phyloP scores from a whole-genome alignment of 2,797 vertebrate species.

The Betta splendens region DNA sequence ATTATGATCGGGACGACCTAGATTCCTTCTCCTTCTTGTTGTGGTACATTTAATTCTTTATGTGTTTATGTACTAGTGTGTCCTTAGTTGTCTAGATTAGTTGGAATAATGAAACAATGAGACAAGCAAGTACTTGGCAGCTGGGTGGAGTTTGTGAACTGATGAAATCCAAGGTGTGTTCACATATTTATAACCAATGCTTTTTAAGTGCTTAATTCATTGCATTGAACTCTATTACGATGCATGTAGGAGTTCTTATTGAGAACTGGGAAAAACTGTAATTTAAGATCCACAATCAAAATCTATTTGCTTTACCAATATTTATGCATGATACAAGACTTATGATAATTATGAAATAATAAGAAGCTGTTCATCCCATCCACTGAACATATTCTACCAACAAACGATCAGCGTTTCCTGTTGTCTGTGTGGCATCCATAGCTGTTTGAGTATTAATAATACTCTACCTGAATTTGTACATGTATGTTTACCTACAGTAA shows the following conservation, averaged over 20 bases:
- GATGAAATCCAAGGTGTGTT: conserved; percentile 26
- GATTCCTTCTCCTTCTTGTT: conserved; percentile 59
- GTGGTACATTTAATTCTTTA: conserved; percentile 42
- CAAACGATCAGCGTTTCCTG: conserved; percentile 19
- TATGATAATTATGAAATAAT: no score
- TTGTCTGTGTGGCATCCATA: no score
- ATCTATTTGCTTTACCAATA: conserved; percentile 42
- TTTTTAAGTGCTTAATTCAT: conserved; percentile 35
- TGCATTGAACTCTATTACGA: conserved; percentile 27
- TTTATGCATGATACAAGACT: conserved; percentile 42
- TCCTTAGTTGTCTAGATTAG: conserved; percentile 18
- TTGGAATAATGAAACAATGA: conserved; percentile 11
- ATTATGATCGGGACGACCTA: conserved; percentile 70
- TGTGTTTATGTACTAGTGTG: conserved; percentile 47
- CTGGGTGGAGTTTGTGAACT: conserved; percentile 11
- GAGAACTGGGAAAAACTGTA: conserved; percentile 48
- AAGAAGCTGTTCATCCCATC: no score
- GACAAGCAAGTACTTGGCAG: conserved; percentile 7
- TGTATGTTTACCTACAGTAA: no score
- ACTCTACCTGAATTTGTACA: no score
- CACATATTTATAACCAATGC: conserved; percentile 38
- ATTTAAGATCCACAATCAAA: conserved; percentile 46
- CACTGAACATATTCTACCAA: not conserved
- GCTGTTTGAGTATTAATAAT: no score
- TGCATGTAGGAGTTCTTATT: conserved; percentile 35